Percentiles rank a stretch among this genome's conserved stretches.
Evolutionary conservation across 1,140 invertebrate genomes (phyloP).

Genomic region (Neodiprion fabricii): DNA sequence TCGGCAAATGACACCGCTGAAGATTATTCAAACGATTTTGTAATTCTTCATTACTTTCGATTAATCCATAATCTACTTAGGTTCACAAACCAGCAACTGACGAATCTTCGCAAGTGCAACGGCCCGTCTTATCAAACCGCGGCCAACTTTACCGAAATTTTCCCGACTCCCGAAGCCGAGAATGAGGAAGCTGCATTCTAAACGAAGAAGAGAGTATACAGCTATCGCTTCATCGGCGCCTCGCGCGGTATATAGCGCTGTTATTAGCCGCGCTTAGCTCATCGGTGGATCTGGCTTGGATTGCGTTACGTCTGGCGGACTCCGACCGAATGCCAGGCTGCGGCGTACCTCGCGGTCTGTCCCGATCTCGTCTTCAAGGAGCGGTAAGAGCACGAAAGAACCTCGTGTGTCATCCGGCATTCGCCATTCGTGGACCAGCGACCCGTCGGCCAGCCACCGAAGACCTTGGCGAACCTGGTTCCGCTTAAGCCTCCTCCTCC

Average conservation of each 20-base stretch:
- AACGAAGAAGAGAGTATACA: too few species aligned
- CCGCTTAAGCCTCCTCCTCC: neutral
- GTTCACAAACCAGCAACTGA: too few species aligned
- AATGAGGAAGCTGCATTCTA: too few species aligned
- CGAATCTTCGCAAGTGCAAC: too few species aligned
- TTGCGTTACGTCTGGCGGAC: neutral
- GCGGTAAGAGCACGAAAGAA: neutral
- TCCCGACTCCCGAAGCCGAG: too few species aligned
- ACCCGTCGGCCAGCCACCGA: slow-evolving; percentile 1
- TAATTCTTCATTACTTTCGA: too few species aligned
- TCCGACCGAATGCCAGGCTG: neutral
- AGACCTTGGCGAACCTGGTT: neutral
- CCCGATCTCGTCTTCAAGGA: neutral
- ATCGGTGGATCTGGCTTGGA: neutral
- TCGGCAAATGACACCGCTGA: too few species aligned
- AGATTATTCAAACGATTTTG: too few species aligned
- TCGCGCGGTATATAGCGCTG: neutral
- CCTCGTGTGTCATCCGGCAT: neutral
- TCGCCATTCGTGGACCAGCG: neutral
- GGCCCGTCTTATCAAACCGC: too few species aligned
- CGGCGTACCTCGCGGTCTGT: neutral
- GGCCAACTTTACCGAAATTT: too few species aligned
- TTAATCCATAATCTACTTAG: too few species aligned
- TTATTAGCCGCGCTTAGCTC: neutral
- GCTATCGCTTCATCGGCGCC: too few species aligned